These are phyloP conservation scores for Limosa lapponica DNA, from an alignment of 2,797 vertebrate genomes.

Conservation along the genomic window DNA sequence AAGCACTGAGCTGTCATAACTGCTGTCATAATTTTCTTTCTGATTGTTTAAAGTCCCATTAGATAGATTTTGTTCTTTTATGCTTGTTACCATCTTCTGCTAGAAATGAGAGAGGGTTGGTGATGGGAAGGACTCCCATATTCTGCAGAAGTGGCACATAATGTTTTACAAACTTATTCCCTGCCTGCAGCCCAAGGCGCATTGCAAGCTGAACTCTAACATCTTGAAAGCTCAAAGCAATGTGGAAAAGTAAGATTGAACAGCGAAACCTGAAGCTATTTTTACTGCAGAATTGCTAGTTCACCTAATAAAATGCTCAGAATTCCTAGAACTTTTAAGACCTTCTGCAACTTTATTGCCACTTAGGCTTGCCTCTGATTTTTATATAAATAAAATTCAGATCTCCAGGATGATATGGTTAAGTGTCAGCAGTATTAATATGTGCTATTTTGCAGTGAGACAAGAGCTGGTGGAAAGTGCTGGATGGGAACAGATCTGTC, in stretches of 20 bases:
- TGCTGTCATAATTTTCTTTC: conserved; percentile 42
- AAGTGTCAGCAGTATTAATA: neutral
- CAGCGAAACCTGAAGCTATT: conserved; percentile 37
- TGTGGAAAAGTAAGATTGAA: conserved; percentile 61
- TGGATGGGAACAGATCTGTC: neutral
- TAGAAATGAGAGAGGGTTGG: neutral
- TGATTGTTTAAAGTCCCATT: conserved; percentile 36
- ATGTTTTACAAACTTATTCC: conserved; percentile 38
- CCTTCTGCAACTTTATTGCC: neutral
- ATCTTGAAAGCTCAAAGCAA: conserved; percentile 38
- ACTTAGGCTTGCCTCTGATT: neutral
- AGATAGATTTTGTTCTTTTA: conserved; percentile 42
- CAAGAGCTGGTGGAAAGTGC: neutral
- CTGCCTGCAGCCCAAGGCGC: conserved; percentile 30
- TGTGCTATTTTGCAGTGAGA: neutral
- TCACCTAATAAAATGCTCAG: conserved; percentile 39
- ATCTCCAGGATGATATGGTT: neutral
- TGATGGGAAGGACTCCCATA: conserved; percentile 1
- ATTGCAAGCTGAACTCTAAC: conserved; percentile 22
- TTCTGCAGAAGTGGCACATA: conserved; percentile 38
- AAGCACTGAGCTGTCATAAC: conserved; percentile 59
- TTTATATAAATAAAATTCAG: neutral
- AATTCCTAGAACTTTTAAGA: neutral
- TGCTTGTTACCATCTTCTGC: conserved; percentile 17
- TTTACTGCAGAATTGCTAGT: conserved; percentile 39